Base-by-base conservation (phyloP, 1,140 invertebrate genomes). In the Drosophila punjabiensis region DNA sequence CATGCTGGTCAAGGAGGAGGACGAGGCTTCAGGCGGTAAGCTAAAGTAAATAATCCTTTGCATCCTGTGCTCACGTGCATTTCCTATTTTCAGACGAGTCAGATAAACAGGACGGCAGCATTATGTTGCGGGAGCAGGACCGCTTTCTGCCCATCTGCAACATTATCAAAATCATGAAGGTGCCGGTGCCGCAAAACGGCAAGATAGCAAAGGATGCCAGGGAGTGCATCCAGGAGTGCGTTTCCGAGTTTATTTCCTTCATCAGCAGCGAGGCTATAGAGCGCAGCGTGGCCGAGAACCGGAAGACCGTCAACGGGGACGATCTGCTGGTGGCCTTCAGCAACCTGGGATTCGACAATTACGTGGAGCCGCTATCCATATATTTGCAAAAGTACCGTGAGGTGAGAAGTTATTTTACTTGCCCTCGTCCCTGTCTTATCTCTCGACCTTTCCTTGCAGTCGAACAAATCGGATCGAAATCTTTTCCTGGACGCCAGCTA, bases 131-230 rank as follows among this genome's bases (percentile, higher is more conserved):
- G 41, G 97, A 98, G 93, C 97, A 99, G 94, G 98, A 99, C 93
- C 95, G 98, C 81, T 99, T 99, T 93, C 94, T 99, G 50, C 99
- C 99, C 3, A 99, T 99, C 81, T 99, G 99, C 24, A 99, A 99
- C 94, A 98, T 99, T 50, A 98, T 98, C 1, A 97, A 99, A 94
- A 99, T 99, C 47, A 99, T 99, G 99, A 99, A 99, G 94, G 96
- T 97, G 92, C 97, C 98, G 7, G 98, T 99, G 81, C 99, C 99
- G 7, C 96, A 98, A 75, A 96, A 97, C 81, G 99, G 98, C 87
- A 99, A 99, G 95, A 99, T 99, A 88, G 98, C 99, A 1, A 99
- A 99, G 95, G 99, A 99, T 95, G 98, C 99, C 0, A 95, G 99
- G 81, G 99, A 99, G 94, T 99, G 98, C 94, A 98, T 99, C 20